These are phyloP conservation scores for Diploscapter pachys DNA, from an alignment of 1,140 invertebrate genomes.

Conservation along the genomic window DNA sequence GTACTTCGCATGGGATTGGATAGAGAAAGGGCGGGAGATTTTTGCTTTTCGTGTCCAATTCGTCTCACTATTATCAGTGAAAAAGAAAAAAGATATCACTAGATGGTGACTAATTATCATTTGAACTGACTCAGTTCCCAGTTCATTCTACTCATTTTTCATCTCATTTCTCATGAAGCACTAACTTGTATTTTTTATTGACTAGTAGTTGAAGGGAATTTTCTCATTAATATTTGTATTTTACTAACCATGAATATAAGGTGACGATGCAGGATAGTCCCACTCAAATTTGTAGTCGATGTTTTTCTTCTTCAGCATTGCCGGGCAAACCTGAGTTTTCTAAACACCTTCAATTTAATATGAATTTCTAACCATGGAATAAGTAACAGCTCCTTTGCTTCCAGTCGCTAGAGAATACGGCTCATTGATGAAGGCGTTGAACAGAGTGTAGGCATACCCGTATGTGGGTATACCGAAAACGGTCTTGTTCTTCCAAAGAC, in stretches of 20 bases:
- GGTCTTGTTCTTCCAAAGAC: slow-evolving; percentile 36
- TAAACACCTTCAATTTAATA: slow-evolving; percentile 14
- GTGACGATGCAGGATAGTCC: slow-evolving; percentile 41
- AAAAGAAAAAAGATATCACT: no score
- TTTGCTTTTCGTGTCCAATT: no score
- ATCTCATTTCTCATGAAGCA: no score
- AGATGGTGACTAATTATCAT: no score
- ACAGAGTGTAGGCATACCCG: slow-evolving; percentile 36
- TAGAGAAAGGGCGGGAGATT: no score
- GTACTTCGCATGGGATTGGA: no score
- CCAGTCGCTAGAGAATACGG: slow-evolving; percentile 42
- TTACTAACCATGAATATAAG: slow-evolving; percentile 38
- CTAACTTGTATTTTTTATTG: no score
- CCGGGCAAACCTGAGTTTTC: slow-evolving; percentile 24
- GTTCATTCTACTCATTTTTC: no score
- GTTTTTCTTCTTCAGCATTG: slow-evolving; percentile 7
- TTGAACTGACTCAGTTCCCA: no score
- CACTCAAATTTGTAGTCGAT: slow-evolving; percentile 35
- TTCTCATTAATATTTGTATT: no score
- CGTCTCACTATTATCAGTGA: no score
- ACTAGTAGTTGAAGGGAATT: no score
- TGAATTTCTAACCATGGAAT: slow-evolving; percentile 16
- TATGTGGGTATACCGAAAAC: slow-evolving; percentile 50
- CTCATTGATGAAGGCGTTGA: slow-evolving; percentile 34
- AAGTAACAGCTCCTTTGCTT: neutral